Conservation (phyloP, 2,797 vertebrate species). For the Cossypha polioptera region DNA sequence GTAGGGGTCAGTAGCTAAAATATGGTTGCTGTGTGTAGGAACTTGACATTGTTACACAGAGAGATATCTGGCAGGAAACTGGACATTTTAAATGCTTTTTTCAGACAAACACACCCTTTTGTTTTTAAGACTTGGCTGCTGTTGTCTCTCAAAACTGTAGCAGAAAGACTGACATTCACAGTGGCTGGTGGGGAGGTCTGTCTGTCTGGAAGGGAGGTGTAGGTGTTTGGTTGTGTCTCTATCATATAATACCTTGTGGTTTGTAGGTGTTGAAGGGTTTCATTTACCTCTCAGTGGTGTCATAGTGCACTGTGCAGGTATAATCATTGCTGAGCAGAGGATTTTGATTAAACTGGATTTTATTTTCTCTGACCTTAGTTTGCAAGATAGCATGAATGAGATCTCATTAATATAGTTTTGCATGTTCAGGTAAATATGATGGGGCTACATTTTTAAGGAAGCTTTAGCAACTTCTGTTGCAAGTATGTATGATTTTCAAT, state of each 20-base stretch:
- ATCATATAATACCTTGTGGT: neutral
- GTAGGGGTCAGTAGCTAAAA: neutral
- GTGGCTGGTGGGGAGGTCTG: neutral
- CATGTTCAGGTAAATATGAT: neutral
- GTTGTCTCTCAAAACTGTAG: neutral
- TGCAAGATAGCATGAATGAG: neutral
- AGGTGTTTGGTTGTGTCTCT: neutral
- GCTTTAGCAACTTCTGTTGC: neutral
- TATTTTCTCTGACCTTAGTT: neutral
- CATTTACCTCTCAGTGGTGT: neutral
- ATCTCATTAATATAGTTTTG: neutral
- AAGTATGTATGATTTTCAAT: neutral
- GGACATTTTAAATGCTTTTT: neutral
- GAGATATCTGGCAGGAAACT: fast-evolving
- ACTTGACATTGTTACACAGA: neutral
- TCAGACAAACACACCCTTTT: neutral
- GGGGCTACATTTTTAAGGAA: neutral
- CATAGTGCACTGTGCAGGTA: neutral
- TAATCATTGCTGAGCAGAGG: neutral
- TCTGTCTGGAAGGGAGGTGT: neutral
- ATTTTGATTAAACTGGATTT: neutral
- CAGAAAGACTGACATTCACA: neutral
- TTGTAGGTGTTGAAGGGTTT: neutral
- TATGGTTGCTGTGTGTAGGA: neutral
- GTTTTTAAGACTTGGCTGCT: neutral